These are phyloP conservation scores for Caerostris extrusa DNA, from an alignment of 1,140 invertebrate species.

Conservation along the genomic window DNA sequence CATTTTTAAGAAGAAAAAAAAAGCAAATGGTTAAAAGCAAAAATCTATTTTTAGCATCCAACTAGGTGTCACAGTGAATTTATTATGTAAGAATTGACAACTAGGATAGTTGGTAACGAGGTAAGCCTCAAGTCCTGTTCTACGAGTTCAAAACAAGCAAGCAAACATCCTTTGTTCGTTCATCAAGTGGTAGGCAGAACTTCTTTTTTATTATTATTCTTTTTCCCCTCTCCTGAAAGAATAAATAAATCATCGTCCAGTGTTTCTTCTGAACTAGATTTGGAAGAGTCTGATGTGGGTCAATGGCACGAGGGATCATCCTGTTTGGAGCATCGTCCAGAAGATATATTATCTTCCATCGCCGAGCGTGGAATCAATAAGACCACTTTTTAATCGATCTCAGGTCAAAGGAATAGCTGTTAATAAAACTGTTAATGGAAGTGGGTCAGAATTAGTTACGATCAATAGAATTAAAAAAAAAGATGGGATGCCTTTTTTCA, in stretches of 20 bases:
- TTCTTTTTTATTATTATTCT: neutral
- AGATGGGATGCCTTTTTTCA: neutral
- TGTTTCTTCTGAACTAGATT: conserved; percentile 61
- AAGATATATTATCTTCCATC: neutral
- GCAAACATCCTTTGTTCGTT: conserved; percentile 42
- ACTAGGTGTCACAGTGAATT: neutral
- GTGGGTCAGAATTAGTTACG: conserved; percentile 35
- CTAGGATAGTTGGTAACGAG: neutral
- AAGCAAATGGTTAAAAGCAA: too few relatives aligned
- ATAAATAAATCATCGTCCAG: neutral
- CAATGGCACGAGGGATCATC: conserved; percentile 43
- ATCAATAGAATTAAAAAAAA: neutral
- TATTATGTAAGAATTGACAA: conserved; percentile 20
- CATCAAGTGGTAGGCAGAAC: neutral
- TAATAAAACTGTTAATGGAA: conserved; percentile 18
- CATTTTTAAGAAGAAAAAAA: too few relatives aligned
- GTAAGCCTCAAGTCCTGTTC: conserved; percentile 15
- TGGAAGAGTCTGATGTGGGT: conserved; percentile 20
- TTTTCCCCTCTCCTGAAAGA: neutral
- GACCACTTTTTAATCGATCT: conserved; percentile 56
- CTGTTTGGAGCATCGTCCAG: neutral
- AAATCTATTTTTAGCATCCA: too few relatives aligned
- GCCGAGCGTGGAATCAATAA: neutral
- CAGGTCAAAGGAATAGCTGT: conserved; percentile 33
- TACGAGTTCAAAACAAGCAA: conserved; percentile 45